Base-by-base conservation (phyloP, 2,797 vertebrate species). In the Argya squamiceps region DNA sequence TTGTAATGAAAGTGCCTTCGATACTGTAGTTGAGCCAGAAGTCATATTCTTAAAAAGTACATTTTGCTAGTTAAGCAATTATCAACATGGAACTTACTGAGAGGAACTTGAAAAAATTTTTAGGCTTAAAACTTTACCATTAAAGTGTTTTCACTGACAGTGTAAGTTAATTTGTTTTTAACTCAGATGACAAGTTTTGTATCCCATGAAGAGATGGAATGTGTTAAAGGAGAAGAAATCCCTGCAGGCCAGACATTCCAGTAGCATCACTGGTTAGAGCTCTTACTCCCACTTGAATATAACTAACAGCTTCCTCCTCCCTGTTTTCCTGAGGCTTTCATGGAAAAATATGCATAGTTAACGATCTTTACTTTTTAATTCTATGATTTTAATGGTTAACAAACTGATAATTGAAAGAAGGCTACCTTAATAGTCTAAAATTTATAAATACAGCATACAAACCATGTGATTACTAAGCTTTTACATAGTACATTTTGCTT, bases 1-100 rank as follows among this genome's bases (percentile, higher is more conserved):
- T 67, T 93, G 77, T 81, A 88, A 92, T 79, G 43, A 55, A 89
- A 86, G 24, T 65, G 47, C 32, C 79, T 91, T 86, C 62, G 68
- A 77, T 47, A 34, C 44, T 83, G 79, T 27, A 83, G 39, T 67
- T 84, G 69, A 92, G 92, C 32, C 84, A 93, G 69, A 93, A 96
- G 56, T 67, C 68, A 55, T 64, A 70, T 44, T 58, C 88, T 59
- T 92, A 46, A 93, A 86, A 86, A 75, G 34, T 22, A 44, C 10
- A 27, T 79, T 84, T 89, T 78, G 27, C 27, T 63, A 79, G 46
- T 80, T 65, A 69, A 79, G 32, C 43, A 84, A 78, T 84, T 84
- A 56, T 65, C 55, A 88, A 37, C 37, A 50, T 3, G 63, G 18
- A 46, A 65, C 10, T 50, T 71, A 62, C 2, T 26, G 74, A 75